Percentiles rank a stretch among this genome's conserved stretches.
phyloP scores from a whole-genome alignment of 1,140 invertebrate species.

The Protaetia brevitarsis region DNA sequence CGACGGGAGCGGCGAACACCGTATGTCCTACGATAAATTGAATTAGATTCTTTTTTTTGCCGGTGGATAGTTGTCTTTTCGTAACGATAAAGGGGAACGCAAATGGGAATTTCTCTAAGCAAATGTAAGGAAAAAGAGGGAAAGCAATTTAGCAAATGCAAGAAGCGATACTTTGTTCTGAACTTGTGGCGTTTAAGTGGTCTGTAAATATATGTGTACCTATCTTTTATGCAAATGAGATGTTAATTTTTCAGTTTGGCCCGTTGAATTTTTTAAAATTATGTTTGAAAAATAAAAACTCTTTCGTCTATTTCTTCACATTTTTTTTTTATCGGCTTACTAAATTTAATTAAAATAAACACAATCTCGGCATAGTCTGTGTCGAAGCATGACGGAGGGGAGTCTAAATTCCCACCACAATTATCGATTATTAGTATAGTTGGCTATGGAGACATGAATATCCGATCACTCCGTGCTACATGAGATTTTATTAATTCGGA shows the following conservation, averaged over 20 bases:
- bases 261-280: neutral
- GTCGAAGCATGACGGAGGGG: no score
- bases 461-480: no score
- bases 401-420: no score
- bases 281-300: no score
- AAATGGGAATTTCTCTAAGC: neutral
- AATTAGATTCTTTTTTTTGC: slow-evolving; percentile 6
- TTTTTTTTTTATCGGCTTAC: no score
- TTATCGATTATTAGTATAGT: no score
- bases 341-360: no score
- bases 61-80: neutral
- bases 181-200: neutral
- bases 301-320: no score
- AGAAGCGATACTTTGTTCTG: neutral
- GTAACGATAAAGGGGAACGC: neutral
- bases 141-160: neutral
- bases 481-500: no score
- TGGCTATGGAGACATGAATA: no score
- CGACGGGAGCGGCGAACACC: neutral
- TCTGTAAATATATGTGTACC: neutral
- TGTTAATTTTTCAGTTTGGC: no score
- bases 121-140: neutral
- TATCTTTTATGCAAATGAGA: neutral
- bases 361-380: no score
- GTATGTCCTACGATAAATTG: slow-evolving; percentile 10